Evolutionary conservation across 2,797 vertebrate species (phyloP).

Genomic region (Enteromius unitaeniatus): DNA sequence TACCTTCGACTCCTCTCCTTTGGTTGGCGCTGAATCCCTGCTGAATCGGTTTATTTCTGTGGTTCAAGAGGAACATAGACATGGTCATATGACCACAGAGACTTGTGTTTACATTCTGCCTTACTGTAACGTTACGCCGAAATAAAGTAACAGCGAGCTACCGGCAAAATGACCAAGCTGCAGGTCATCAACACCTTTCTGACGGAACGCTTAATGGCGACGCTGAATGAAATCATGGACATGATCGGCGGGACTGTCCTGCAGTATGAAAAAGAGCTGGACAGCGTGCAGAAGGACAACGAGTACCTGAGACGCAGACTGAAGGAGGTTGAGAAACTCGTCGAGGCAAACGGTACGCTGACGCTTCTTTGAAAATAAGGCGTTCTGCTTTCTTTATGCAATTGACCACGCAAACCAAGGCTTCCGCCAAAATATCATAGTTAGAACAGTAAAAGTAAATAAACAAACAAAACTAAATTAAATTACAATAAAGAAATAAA

Average conservation of each 20-base stretch:
- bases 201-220: constrained; percentile 46
- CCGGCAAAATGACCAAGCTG: constrained; percentile 44
- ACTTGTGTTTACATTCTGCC: constrained; percentile 2
- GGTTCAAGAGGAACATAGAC: constrained; percentile 1
- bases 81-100: constrained; percentile 9
- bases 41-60: not conserved
- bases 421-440: not conserved
- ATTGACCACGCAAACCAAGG: not conserved
- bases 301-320: constrained; percentile 39
- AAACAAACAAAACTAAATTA: not conserved
- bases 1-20: constrained; percentile 15
- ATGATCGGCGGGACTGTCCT: constrained; percentile 45
- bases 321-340: constrained; percentile 37
- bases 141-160: not conserved
- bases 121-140: not conserved
- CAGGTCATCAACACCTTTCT: constrained; percentile 47
- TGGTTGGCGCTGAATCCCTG: constrained; percentile 8
- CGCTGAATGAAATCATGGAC: constrained; percentile 49
- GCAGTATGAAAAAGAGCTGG: constrained; percentile 45
- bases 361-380: not conserved
- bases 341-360: constrained; percentile 34
- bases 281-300: constrained; percentile 43
- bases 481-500: not conserved
- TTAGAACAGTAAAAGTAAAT: not conserved
- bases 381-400: not conserved